phyloP scores from a whole-genome alignment of 2,113 vertebrate genomes.

The Strix aluco region DNA sequence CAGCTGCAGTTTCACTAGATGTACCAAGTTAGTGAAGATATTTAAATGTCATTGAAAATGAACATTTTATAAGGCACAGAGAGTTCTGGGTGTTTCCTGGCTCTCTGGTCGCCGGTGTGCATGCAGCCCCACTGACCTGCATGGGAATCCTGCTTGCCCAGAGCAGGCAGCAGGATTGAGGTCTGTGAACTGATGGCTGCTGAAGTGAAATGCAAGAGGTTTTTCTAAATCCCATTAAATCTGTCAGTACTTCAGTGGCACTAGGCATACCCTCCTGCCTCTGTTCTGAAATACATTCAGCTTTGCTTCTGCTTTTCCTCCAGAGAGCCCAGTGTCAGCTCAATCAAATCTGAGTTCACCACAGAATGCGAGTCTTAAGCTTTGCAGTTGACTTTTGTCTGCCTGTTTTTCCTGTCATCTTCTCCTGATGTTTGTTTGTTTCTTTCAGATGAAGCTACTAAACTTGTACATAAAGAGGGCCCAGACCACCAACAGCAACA shows the following conservation, averaged over 20 bases:
- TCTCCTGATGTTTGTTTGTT: not conserved
- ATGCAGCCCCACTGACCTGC: not conserved
- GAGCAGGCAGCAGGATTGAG: not conserved
- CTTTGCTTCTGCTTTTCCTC: not conserved
- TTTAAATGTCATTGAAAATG: not conserved
- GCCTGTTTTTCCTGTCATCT: not conserved
- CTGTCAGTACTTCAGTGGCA: not conserved
- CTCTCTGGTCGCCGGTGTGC: not conserved
- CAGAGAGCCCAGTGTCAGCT: not conserved
- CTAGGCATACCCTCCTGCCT: not conserved
- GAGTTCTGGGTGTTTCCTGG: not conserved
- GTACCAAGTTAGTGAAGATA: not conserved
- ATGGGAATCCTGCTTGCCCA: not conserved
- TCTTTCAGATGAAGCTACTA: slow-evolving; percentile 92
- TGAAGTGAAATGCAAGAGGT: not conserved
- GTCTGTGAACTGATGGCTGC: not conserved
- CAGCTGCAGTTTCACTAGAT: not conserved
- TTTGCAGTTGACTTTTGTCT: not conserved
- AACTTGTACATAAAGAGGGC: slow-evolving; percentile 98
- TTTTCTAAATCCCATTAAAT: not conserved
- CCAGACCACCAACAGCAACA: slow-evolving; percentile 96
- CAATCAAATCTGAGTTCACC: not conserved
- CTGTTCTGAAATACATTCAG: not conserved
- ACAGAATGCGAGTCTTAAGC: accelerated
- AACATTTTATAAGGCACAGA: not conserved